Evolutionary conservation across 2,888 invertebrate genomes (phyloP).

Genomic region (Dolichopus griseipennis): DNA sequence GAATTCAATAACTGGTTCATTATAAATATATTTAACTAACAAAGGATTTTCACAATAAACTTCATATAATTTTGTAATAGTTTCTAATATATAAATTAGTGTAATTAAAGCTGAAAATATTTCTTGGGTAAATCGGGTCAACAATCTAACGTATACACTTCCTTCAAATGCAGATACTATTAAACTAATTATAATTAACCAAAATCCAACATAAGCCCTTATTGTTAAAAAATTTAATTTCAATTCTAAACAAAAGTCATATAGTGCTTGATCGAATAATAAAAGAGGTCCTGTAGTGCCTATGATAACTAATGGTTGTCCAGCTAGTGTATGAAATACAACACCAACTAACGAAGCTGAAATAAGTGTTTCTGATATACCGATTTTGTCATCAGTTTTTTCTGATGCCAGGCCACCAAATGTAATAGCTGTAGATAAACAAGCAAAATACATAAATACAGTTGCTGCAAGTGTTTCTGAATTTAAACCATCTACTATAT

Average conservation of each 20-base stretch:
- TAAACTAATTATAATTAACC: slow-evolving; percentile 73
- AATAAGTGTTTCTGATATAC: slow-evolving; percentile 80
- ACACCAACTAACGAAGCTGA: slow-evolving; percentile 69
- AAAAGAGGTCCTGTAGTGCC: slow-evolving; percentile 86
- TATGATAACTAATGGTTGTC: slow-evolving; percentile 84
- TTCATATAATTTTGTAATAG: slow-evolving; percentile 64
- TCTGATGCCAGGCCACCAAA: slow-evolving; percentile 87
- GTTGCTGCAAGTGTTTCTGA: slow-evolving; percentile 77
- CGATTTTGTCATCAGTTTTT: slow-evolving; percentile 76
- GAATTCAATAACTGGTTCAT: not conserved
- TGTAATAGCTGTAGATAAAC: slow-evolving; percentile 76
- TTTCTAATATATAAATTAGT: slow-evolving; percentile 81
- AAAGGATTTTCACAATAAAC: slow-evolving; percentile 66
- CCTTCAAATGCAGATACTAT: slow-evolving; percentile 75
- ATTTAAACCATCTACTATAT: slow-evolving; percentile 77
- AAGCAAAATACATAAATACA: slow-evolving; percentile 92
- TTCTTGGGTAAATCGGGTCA: slow-evolving; percentile 86
- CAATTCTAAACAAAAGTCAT: slow-evolving; percentile 65
- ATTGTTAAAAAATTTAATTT: slow-evolving; percentile 72
- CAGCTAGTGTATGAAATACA: slow-evolving; percentile 71
- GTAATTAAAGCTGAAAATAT: slow-evolving; percentile 90
- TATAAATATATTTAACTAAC: slow-evolving; percentile 48
- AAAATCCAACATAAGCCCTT: slow-evolving; percentile 77
- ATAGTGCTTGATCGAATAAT: slow-evolving; percentile 82
- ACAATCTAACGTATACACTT: slow-evolving; percentile 76